A percentile compares a stretch with the other conserved stretches of the same genome.
Conservation (phyloP, 2,113 vertebrate species). For the Fulmarus glacialis region DNA sequence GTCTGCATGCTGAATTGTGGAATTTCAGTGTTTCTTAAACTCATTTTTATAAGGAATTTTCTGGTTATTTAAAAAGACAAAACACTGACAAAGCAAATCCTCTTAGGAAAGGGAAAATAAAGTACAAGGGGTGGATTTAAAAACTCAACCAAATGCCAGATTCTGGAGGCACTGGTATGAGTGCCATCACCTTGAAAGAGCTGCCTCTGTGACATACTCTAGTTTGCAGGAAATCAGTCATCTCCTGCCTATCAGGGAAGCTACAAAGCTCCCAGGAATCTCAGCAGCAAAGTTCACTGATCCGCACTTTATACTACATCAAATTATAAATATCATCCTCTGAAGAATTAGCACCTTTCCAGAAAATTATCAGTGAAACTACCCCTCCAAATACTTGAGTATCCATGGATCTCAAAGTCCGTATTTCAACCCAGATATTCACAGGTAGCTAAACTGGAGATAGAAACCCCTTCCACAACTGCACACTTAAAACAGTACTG, state of each 20-base stretch:
- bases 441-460: neutral
- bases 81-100: neutral
- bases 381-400: neutral
- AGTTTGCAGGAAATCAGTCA: neutral
- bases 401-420: neutral
- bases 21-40: neutral
- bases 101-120: neutral
- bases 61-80: neutral
- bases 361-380: neutral
- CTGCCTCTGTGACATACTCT: neutral
- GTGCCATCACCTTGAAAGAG: neutral
- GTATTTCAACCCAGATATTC: neutral
- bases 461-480: neutral
- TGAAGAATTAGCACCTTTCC: neutral
- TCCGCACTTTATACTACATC: neutral
- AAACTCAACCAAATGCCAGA: neutral
- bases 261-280: neutral
- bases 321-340: neutral
- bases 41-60: neutral
- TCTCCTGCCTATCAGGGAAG: neutral
- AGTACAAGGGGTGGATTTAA: neutral
- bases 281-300: neutral
- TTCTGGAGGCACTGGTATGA: neutral
- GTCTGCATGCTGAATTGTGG: neutral
- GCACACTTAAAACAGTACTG: neutral